Base-by-base conservation (phyloP, 2,113 vertebrate genomes). In the Heloderma charlesbogerti region DNA sequence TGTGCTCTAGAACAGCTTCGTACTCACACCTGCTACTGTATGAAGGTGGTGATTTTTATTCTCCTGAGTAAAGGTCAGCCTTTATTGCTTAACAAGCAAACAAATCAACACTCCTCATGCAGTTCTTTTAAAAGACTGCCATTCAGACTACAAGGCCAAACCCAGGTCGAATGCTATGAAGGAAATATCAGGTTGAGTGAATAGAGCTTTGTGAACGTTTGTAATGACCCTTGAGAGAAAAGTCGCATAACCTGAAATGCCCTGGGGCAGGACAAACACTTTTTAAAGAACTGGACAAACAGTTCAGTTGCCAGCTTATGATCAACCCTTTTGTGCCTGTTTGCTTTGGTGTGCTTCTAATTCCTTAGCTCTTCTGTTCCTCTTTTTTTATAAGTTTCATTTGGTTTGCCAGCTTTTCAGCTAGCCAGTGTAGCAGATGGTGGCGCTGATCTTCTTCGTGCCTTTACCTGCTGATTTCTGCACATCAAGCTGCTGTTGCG, bases 21-120 rank as follows among this genome's bases (percentile, higher is more conserved):
- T 74, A 77, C 40, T 67, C 40, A 1, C 54, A 54, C 72, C 60
- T 69, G 80, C 48, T 86, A 25, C 43, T 34, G 10, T 27, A 27
- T 5, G 81, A 81, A 71, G 45, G 29, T 54, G 16, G 74, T 57
- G 27, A 27, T 84, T 78, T 69, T 15, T 34, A 57, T 69, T 66
- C 40, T 18, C 45, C 71, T 60, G 90, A 88, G 72, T 83, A 91
- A 91, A 91, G 90, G 71, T 45, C 79, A 34, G 37, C 29, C 31
- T 22, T 89, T 31, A 89, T 34, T 79, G 74, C 60, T 79, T 20
- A 66, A 48, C 63, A 16, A 40, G 15, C 74, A 54, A 15, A 15
- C 3, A 27, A 63, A 45, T 31, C 54, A 25, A 6, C 10, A 15
- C 54, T 57, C n/a, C 7, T 54, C 25, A 12, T 15, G 48, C 40